A percentile compares a stretch with the other conserved stretches of the same genome.
phyloP scores from a whole-genome alignment of 53 echinoderm and acorn worm genomes.

The Antedon mediterranea region DNA sequence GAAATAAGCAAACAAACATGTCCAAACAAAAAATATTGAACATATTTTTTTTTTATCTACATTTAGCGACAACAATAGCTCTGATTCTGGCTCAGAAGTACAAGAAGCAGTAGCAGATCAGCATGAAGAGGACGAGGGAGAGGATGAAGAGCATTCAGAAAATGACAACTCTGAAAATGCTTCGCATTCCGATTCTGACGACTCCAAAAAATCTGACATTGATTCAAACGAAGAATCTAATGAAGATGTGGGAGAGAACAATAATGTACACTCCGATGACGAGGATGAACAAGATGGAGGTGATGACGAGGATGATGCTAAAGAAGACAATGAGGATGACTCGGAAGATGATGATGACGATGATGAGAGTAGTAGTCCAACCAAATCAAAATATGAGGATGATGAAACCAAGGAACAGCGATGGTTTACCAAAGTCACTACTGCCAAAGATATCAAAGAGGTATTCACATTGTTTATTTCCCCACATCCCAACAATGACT shows the following conservation, averaged over 20 bases:
- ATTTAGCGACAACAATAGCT: slow-evolving; percentile 39
- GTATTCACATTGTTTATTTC: too few species aligned
- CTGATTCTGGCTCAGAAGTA: slow-evolving; percentile 29
- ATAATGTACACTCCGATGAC: slow-evolving; percentile 31
- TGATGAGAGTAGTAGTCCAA: slow-evolving; percentile 45
- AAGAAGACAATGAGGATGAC: slow-evolving; percentile 45
- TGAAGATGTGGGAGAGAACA: slow-evolving; percentile 39
- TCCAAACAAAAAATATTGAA: too few species aligned
- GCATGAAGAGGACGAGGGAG: slow-evolving; percentile 43
- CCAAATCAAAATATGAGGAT: slow-evolving; percentile 5
- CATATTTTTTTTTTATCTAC: too few species aligned
- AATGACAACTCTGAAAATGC: slow-evolving; percentile 26
- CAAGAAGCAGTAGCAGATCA: slow-evolving; percentile 25
- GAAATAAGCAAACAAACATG: too few species aligned
- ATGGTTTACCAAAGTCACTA: slow-evolving; percentile 42
- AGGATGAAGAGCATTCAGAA: slow-evolving; percentile 31
- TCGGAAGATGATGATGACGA: slow-evolving; percentile 45
- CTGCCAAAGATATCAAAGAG: slow-evolving; percentile 67
- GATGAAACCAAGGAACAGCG: slow-evolving; percentile 14
- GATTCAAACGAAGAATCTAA: slow-evolving; percentile 37
- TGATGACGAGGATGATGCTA: slow-evolving; percentile 38
- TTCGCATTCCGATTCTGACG: slow-evolving; percentile 28
- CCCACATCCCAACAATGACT: too few species aligned
- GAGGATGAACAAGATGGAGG: slow-evolving; percentile 44
- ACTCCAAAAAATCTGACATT: slow-evolving; percentile 34